Base-by-base conservation (phyloP, 2,113 vertebrate species). In the Recurvirostra avosetta region DNA sequence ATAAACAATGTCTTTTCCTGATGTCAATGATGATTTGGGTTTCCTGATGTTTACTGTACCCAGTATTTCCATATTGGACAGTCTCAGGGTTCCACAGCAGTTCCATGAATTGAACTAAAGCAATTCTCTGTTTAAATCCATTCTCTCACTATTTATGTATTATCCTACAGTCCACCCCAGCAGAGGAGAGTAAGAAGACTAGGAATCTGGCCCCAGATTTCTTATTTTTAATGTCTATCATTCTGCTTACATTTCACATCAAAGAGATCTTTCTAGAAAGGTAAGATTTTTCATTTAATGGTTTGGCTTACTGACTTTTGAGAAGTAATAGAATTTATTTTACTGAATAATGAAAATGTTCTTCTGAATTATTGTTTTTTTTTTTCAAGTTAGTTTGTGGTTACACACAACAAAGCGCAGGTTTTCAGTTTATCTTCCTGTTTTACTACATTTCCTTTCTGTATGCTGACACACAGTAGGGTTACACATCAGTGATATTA, bases 121-220 rank as follows among this genome's bases (percentile, higher is more conserved):
- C 12, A 50, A 21, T 25, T 80, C 2, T 73, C 10, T 55, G 49
- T 88, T 67, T 21, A 63, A 41, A 49, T 55, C 1, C 4, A 21
- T 41, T 52, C 8, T 55, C 8, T 67, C 9, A 15, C 3, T 7
- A 30, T 53, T 76, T 78, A 34, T 11, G 36, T 70, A 29, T 38
- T 58, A 30, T 40, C 15, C 27, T 38, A 9, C 3, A 25, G 15
- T 14, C 5, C 1, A 1, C 4, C 4, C 2, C 22, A 63, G 27
- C 5, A 73, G 6, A 58, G 4, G 0, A 56, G 8, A 72, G n/a
- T 2, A 84, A 49, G 19, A 72, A 16, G 27, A 65, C 36, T 50
- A 77, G 9, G 34, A 85, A 63, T 52, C 4, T n/a, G n/a, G 8
- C 8, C 30, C 2, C 5, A 68, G 1, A 72, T 45, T 45, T 79